These are phyloP conservation scores for Trichomalopsis sarcophagae DNA, from an alignment of 1,140 invertebrate species.

Conservation along the genomic window DNA sequence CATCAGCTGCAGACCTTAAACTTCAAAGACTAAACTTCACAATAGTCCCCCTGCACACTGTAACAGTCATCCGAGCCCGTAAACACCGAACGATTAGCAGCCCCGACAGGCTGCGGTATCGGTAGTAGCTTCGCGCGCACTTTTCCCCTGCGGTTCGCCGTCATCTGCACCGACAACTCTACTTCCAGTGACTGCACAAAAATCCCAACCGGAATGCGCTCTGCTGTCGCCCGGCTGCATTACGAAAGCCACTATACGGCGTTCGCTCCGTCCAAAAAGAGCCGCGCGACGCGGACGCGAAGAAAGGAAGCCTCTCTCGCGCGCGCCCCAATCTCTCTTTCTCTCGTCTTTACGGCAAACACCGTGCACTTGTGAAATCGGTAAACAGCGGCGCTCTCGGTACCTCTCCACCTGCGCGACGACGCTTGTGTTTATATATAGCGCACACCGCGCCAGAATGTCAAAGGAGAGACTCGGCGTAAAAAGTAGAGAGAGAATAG, in stretches of 20 bases:
- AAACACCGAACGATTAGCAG: not conserved
- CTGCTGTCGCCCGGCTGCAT: not conserved
- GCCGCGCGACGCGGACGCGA: not conserved
- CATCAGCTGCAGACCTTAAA: not conserved
- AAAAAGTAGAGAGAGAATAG: not conserved
- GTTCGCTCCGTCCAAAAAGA: not conserved
- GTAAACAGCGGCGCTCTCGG: not conserved
- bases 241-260: conserved; percentile 11
- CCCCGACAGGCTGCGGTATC: not conserved
- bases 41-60: not conserved
- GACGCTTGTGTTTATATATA: not conserved
- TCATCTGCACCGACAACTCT: not conserved
- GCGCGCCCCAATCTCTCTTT: not conserved
- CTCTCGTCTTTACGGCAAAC: not conserved
- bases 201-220: not conserved
- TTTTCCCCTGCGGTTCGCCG: conserved; percentile 22
- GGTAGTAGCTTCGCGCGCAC: conserved; percentile 14
- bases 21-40: not conserved
- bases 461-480: not conserved
- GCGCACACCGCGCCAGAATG: not conserved
- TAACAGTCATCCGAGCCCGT: not conserved
- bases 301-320: not conserved
- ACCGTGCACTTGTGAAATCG: conserved; percentile 37
- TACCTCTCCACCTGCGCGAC: not conserved
- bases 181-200: not conserved